Base-by-base conservation (phyloP, 2,113 vertebrate species). In the Prunella himalayana region DNA sequence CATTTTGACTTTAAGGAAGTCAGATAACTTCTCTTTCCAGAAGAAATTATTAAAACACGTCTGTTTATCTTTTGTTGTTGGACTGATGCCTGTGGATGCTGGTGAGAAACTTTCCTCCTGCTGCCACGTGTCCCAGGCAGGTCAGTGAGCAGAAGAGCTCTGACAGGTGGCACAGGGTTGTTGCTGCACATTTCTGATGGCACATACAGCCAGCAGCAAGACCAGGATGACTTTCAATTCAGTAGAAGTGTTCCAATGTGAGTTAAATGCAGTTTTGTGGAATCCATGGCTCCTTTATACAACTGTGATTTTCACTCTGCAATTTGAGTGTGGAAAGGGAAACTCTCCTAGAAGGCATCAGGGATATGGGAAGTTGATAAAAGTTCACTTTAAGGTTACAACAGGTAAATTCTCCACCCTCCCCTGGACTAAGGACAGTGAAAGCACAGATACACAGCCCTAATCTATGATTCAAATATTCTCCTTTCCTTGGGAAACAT, bases 101-200 rank as follows among this genome's bases (percentile, higher is more conserved):
- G 60, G 16, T 54, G 53, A 75, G 56, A 50, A 90, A 6, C 31
- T 30, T 64, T 33, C 11, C 28, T 49, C 8, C 63, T 77, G 37
- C 23, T 42, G 33, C 25, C 28, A 7, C 0, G 0, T 30, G 31
- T 69, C 45, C 69, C 82, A 28, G 44, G 37, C 15, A 0, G 11
- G 65, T 42, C 54, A 35, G 33, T 2, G 77, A 49, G 49, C 16
- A 37, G 16, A 18, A 35, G n/a, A 59, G 51, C 59, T 65, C 42
- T 87, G 53, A 3, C 13, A 39, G 68, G 13, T 9, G 35, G 7
- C 27, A 21, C 35, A 33, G n/a, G 27, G 9, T 2, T 65, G 33
- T 12, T 39, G 37, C 9, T 42, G 17, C 4, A 17, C 4, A 4
- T 70, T 80, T 81, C 80, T 90, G 41, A 12, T 18, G 45, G 37